Percentiles rank a stretch among this genome's conserved stretches.
phyloP scores from a whole-genome alignment of 2,113 vertebrate species.

The Lasiurus borealis region DNA sequence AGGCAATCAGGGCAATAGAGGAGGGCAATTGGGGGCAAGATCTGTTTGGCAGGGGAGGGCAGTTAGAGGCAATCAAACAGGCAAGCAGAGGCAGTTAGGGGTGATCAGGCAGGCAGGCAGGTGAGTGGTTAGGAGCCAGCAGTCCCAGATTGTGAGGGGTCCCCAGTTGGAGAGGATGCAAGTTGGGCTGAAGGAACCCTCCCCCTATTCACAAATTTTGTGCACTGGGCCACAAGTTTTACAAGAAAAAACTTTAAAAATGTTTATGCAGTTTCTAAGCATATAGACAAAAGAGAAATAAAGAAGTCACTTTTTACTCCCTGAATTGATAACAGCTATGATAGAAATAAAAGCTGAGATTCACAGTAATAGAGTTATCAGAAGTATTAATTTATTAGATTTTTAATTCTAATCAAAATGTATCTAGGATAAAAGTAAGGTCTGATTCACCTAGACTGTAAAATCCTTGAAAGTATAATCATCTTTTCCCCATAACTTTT shows the following conservation, averaged over 20 bases:
- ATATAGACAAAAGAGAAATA: background rate
- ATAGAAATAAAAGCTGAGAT: background rate
- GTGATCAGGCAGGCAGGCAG: too few species aligned
- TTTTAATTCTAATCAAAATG: constrained; percentile 45
- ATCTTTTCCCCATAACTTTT: background rate
- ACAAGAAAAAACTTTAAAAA: constrained; percentile 13
- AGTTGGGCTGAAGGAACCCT: too few species aligned
- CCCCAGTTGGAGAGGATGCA: too few species aligned
- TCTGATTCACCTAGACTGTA: background rate
- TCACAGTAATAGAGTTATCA: background rate
- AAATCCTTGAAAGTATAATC: background rate
- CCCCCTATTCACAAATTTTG: too few species aligned
- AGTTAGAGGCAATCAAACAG: too few species aligned
- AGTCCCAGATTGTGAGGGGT: too few species aligned
- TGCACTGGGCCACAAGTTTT: background rate
- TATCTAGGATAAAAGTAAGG: background rate
- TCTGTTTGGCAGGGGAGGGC: too few species aligned
- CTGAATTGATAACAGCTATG: background rate
- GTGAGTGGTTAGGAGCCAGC: too few species aligned
- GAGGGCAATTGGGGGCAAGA: too few species aligned
- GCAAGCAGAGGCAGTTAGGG: too few species aligned
- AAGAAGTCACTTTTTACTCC: background rate
- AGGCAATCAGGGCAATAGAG: too few species aligned
- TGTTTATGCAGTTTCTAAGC: constrained; percentile 3
- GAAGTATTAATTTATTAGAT: background rate